phyloP scores from a whole-genome alignment of 1,140 invertebrate species.

The Leptinotarsa texana region DNA sequence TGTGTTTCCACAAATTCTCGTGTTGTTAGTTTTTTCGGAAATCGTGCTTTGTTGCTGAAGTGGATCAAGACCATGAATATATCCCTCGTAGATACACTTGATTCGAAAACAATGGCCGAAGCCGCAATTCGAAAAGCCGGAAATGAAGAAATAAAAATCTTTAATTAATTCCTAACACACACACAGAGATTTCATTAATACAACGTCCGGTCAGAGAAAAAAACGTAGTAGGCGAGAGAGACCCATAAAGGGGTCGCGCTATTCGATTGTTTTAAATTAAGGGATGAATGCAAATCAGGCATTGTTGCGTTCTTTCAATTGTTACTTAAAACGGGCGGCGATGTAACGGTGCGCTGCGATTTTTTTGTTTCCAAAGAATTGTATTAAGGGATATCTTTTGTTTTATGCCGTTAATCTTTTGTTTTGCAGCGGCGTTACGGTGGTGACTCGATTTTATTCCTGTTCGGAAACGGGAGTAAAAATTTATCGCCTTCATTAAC shows the following conservation, averaged over 20 bases:
- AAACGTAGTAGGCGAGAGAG: slow-evolving; percentile 11
- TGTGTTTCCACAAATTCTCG: too few species aligned
- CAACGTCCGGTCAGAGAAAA: slow-evolving; percentile 26
- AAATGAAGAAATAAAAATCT: slow-evolving; percentile 31
- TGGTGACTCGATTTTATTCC: slow-evolving; percentile 24
- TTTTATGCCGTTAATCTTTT: slow-evolving; percentile 37
- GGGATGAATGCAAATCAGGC: slow-evolving; percentile 42
- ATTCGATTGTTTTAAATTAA: slow-evolving; percentile 37
- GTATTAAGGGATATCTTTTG: slow-evolving; percentile 41
- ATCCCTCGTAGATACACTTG: background rate
- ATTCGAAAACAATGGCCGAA: slow-evolving; percentile 17
- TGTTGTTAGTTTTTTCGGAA: too few species aligned
- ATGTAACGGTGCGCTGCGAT: slow-evolving; percentile 28
- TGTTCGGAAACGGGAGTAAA: slow-evolving; percentile 38
- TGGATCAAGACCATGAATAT: too few species aligned
- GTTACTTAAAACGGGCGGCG: slow-evolving; percentile 31
- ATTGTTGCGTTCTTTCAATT: slow-evolving; percentile 42
- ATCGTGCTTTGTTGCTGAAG: too few species aligned
- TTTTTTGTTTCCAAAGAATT: slow-evolving; percentile 35
- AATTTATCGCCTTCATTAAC: slow-evolving; percentile 41
- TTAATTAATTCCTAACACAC: slow-evolving; percentile 25
- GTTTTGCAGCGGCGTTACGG: slow-evolving; percentile 28
- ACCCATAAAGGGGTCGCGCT: slow-evolving; percentile 26
- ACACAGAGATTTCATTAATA: slow-evolving; percentile 23
- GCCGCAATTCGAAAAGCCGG: slow-evolving; percentile 1